Percentiles rank a stretch among this genome's conserved stretches.
Evolutionary conservation across 2,113 vertebrate genomes (phyloP).

Genomic region (Pholis gunnellus): DNA sequence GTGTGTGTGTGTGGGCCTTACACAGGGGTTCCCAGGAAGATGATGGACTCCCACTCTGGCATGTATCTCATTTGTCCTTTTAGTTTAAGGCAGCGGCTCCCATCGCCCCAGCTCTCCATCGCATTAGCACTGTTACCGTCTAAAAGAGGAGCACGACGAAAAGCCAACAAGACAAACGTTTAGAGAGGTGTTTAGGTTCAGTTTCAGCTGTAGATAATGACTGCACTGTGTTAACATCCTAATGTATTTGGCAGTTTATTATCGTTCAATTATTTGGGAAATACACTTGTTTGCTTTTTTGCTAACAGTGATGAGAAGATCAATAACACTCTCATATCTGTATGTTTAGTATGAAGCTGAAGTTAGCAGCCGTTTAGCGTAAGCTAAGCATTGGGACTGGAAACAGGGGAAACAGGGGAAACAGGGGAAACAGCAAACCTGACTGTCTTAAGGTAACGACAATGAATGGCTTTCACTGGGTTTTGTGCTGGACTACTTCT

Average conservation of each 20-base stretch:
- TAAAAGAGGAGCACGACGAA: constrained; percentile 43
- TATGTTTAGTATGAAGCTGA: constrained; percentile 6
- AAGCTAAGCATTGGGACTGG: neutral
- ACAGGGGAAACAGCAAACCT: neutral
- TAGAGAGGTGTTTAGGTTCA: constrained; percentile 15
- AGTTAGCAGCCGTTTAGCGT: neutral
- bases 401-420: neutral
- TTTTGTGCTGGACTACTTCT: neutral
- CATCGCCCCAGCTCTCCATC: constrained; percentile 83
- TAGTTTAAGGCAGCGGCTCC: constrained; percentile 81
- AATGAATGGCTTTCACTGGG: neutral
- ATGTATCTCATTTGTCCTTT: constrained; percentile 87
- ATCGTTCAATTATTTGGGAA: constrained; percentile 22
- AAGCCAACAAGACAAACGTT: constrained; percentile 18
- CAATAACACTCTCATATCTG: neutral
- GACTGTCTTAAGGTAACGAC: neutral
- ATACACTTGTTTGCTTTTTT: neutral
- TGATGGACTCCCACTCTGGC: constrained; percentile 86
- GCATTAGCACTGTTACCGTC: constrained; percentile 82
- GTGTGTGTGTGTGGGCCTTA: constrained; percentile 44
- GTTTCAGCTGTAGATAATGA: constrained; percentile 13
- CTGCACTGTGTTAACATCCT: constrained; percentile 2
- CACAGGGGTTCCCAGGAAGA: constrained; percentile 84
- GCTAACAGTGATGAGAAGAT: neutral
- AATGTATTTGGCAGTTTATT: constrained; percentile 16